phyloP scores from a whole-genome alignment of 1,140 invertebrate species.

The Cryptotermes secundus region DNA sequence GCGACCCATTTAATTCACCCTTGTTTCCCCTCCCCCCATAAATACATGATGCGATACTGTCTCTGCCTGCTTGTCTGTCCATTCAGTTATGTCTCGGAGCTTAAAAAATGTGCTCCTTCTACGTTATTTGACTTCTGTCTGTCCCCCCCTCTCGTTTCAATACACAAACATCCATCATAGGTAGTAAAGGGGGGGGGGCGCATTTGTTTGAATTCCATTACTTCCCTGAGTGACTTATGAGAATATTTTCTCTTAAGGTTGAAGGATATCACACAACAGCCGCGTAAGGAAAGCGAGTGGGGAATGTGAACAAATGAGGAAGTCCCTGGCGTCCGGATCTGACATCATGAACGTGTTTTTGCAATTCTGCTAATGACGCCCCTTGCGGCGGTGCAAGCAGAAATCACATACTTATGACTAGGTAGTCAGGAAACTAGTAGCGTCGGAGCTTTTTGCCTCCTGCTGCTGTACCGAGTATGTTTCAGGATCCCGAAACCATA shows the following conservation, averaged over 20 bases:
- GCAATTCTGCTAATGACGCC: no score
- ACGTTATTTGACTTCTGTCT: neutral
- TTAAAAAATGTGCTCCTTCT: neutral
- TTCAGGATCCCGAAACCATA: no score
- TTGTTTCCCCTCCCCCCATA: neutral
- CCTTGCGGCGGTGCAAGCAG: no score
- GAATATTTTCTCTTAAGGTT: neutral
- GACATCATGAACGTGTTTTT: no score
- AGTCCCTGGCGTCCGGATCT: no score
- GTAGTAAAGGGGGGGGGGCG: neutral
- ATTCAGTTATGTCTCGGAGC: neutral
- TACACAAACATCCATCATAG: slow-evolving; percentile 4
- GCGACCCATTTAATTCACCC: slow-evolving; percentile 14
- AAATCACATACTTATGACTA: no score
- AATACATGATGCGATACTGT: neutral
- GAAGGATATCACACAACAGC: neutral
- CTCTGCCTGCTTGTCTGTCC: neutral
- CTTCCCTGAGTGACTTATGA: neutral
- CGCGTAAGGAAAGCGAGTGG: no score
- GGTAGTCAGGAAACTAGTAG: no score
- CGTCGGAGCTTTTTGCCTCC: no score
- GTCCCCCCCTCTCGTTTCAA: neutral
- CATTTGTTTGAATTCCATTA: slow-evolving; percentile 20
- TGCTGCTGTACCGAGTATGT: no score
- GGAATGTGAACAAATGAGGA: no score